Percentiles rank a stretch among this genome's conserved stretches.
These are phyloP conservation scores for Caerostris darwini DNA, from an alignment of 1,140 invertebrate genomes.

Conservation along the genomic window DNA sequence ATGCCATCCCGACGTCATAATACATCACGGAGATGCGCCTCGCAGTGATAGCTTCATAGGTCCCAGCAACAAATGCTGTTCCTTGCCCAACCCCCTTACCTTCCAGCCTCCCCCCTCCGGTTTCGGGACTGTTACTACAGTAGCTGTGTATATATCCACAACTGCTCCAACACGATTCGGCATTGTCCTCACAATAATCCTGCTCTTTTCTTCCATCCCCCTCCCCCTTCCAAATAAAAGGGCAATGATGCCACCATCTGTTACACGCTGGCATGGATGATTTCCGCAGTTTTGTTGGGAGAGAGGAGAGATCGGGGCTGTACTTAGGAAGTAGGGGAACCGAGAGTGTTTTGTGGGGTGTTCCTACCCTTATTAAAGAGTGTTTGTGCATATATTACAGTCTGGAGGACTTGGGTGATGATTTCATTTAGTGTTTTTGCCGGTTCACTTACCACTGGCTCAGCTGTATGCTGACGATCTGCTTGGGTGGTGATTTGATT, in stretches of 20 bases:
- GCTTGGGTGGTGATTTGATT: background rate
- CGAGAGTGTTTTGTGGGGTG: constrained; percentile 16
- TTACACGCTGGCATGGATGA: constrained; percentile 71
- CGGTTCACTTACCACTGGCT: background rate
- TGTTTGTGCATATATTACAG: constrained; percentile 40
- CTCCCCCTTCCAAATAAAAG: constrained; percentile 55
- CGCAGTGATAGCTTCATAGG: constrained; percentile 73
- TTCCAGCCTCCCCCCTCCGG: background rate
- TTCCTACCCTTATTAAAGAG: constrained; percentile 26
- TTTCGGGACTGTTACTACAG: background rate
- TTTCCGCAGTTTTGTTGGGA: constrained; percentile 49
- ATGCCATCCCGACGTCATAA: constrained; percentile 66
- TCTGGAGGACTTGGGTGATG: background rate
- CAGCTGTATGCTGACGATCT: background rate
- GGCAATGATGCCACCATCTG: constrained; percentile 71
- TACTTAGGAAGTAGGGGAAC: background rate
- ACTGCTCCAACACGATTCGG: constrained; percentile 39
- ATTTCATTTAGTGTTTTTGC: constrained; percentile 33
- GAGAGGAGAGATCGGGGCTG: background rate
- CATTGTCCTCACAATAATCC: constrained; percentile 69
- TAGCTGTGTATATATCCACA: constrained; percentile 23
- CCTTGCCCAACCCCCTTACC: background rate
- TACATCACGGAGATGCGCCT: constrained; percentile 66
- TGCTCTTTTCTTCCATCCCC: background rate
- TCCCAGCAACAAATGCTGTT: constrained; percentile 7